Evolutionary conservation across 2,113 vertebrate genomes (phyloP).

Genomic region (Ailuropoda melanoleuca): DNA sequence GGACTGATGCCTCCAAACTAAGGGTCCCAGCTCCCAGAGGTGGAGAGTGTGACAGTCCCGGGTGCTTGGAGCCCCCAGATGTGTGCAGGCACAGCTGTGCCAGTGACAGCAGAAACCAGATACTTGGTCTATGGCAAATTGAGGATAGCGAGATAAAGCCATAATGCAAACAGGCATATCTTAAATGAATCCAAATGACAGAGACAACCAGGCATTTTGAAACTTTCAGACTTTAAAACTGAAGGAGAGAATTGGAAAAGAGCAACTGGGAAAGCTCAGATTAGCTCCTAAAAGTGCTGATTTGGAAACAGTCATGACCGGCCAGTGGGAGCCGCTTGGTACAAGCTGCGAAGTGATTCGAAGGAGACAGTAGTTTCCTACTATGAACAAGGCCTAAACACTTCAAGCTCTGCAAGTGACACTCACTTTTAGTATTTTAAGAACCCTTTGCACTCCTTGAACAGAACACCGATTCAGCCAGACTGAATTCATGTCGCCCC

Average conservation of each 20-base stretch:
- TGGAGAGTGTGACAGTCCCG: neutral
- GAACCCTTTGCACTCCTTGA: slow-evolving; percentile 62
- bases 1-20: accelerated
- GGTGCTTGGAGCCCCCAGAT: neutral
- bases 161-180: slow-evolving; percentile 47
- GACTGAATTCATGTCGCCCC: slow-evolving; percentile 46
- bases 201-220: slow-evolving; percentile 28
- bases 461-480: slow-evolving; percentile 62
- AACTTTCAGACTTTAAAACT: slow-evolving; percentile 48
- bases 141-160: neutral
- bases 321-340: neutral
- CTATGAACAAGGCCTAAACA: slow-evolving; percentile 51
- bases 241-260: slow-evolving; percentile 58
- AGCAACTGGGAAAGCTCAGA: slow-evolving; percentile 45
- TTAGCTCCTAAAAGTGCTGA: slow-evolving; percentile 51
- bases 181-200: neutral
- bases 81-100: neutral
- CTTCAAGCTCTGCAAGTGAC: slow-evolving; percentile 61
- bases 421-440: slow-evolving; percentile 62
- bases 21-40: neutral
- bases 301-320: slow-evolving; percentile 45
- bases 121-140: neutral
- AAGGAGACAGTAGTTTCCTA: slow-evolving; percentile 64
- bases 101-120: neutral
- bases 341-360: slow-evolving; percentile 48